Evolutionary conservation across 2,113 vertebrate species (phyloP).

Genomic region (Callithrix jacchus): DNA sequence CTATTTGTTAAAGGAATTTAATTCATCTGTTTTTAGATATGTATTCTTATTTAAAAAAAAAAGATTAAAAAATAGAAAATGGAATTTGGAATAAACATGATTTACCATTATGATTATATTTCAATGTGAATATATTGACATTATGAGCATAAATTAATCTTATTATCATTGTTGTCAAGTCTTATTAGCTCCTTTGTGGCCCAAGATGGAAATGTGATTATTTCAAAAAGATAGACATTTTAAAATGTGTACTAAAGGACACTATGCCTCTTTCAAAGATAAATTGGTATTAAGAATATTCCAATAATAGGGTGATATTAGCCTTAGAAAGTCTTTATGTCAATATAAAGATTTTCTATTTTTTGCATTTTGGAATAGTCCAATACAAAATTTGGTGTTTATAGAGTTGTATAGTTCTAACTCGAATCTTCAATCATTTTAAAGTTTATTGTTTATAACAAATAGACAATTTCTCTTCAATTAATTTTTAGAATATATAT

Average conservation of each 20-base stretch:
- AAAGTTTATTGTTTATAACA: background rate
- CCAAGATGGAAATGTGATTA: background rate
- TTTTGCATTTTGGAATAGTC: background rate
- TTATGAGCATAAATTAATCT: background rate
- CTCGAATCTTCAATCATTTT: background rate
- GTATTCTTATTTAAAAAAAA: background rate
- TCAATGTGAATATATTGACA: background rate
- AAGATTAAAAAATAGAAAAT: background rate
- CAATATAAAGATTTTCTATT: background rate
- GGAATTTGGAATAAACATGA: background rate
- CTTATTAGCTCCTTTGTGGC: background rate
- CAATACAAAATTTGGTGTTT: background rate
- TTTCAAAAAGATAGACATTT: background rate
- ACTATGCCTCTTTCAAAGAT: background rate
- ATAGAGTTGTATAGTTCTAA: background rate
- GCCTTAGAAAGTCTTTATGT: background rate
- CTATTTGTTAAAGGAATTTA: background rate
- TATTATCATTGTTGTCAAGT: background rate
- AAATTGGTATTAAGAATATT: background rate
- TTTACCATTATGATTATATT: background rate
- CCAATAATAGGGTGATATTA: background rate
- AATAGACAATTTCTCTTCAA: background rate
- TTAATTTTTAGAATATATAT: background rate
- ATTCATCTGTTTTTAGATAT: background rate
- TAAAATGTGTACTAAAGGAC: background rate